Evolutionary conservation across 2,888 invertebrate genomes (phyloP), one percentile per base, ranked within the genome.

Genomic region (Hyalella azteca): DNA sequence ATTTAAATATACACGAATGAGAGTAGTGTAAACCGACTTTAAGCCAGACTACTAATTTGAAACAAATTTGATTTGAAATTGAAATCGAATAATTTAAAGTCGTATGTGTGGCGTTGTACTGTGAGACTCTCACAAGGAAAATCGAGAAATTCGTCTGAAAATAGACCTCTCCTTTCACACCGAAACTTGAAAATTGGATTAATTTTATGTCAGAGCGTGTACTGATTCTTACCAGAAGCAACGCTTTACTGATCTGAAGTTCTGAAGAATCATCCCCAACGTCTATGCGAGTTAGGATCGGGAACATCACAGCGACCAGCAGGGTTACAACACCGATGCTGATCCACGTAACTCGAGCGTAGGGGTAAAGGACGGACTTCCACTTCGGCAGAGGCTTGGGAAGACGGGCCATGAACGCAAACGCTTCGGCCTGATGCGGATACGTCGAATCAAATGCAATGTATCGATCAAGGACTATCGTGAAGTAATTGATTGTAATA

Each of bases 351-450:
- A 2, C 13, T 32, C 13, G 15, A 3, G 78, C 60, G 80, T 80
- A 82, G 22, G 82, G 80, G 29, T 78, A 59, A 4, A 59, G 66
- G 32, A 82, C 26, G 54, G 50, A 77, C 22, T 59, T 40, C 82
- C 82, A 82, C 76, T 78, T 39, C 2, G 82, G 80, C 9, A 79
- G 73, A 1, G 82, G 82, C 19, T 13, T 39, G 7, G 82, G 82
- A 36, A 59, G 59, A 9, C 45, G 39, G 3, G 54, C 66, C 54
- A 82, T 26, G 73, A 82, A 82, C n/a, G 78, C 79, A 49, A 79
- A 79, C 13, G 81, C 82, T 49, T 82, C 82, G 11, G 81, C 77
- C 40, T 79, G 59, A 75, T 81, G 81, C 2, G 82, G 81, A 59
- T 81, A 78, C 4, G 79, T 81, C 50, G 45, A 41, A 80, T 82